These are phyloP conservation scores for Cynopterus sphinx DNA, from an alignment of 2,797 vertebrate species.

Conservation along the genomic window DNA sequence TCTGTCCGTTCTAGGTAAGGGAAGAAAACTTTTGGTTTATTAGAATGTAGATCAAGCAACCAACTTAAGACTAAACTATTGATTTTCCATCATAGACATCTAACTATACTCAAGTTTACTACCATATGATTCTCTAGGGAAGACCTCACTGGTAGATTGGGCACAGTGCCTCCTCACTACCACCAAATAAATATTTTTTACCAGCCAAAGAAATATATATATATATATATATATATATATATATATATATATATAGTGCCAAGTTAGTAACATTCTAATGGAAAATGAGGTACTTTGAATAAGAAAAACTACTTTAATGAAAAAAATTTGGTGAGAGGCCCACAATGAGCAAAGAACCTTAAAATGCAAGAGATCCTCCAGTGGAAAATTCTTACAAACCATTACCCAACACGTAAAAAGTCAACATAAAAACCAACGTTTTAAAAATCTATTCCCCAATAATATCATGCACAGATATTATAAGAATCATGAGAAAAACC, in stretches of 20 bases:
- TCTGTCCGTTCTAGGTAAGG: background rate
- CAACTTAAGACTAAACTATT: background rate
- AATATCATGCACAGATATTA: background rate
- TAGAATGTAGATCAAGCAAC: slow-evolving; percentile 8
- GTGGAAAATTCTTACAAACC: background rate
- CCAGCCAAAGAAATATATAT: background rate
- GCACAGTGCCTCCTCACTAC: background rate
- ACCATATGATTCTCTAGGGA: background rate
- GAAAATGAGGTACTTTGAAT: slow-evolving; percentile 20
- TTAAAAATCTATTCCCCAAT: background rate
- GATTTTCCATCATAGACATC: background rate
- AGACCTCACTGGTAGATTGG: background rate
- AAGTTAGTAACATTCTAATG: background rate
- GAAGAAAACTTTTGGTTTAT: background rate
- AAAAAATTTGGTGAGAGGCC: background rate
- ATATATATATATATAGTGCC: background rate
- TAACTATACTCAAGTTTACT: background rate
- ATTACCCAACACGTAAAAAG: background rate
- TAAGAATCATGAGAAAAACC: slow-evolving; percentile 22
- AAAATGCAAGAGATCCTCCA: slow-evolving; percentile 13
- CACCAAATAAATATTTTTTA: slow-evolving; percentile 36
- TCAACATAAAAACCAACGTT: background rate
- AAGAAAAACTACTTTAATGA: background rate
- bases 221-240: background rate
- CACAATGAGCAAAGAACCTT: background rate